A percentile compares a stretch with the other conserved stretches of the same genome.
Conservation (phyloP, 2,113 vertebrate genomes). For the Dipodomys spectabilis region DNA sequence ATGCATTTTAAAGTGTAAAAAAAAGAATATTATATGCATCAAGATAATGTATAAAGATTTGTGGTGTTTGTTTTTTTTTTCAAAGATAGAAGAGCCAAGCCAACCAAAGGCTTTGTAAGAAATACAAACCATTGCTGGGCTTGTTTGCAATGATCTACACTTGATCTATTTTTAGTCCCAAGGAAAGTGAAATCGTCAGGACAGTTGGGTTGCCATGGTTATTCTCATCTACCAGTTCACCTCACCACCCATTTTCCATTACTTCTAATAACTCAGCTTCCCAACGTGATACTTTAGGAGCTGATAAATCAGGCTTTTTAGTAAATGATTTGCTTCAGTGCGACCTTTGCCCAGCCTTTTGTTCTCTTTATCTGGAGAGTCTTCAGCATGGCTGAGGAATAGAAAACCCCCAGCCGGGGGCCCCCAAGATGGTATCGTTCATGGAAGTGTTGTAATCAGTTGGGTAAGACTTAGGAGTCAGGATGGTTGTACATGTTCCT, state of each 20-base stretch:
- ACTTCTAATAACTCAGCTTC: constrained; percentile 20
- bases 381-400: neutral
- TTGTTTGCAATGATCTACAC: neutral
- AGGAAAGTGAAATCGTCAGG: constrained; percentile 57
- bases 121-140: neutral
- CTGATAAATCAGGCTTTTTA: neutral
- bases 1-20: constrained; percentile 36
- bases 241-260: constrained; percentile 6
- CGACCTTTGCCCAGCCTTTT: neutral
- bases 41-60: neutral
- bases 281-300: neutral
- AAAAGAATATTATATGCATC: neutral
- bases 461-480: neutral
- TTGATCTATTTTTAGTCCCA: constrained; percentile 40
- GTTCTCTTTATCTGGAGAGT: neutral
- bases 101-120: neutral
- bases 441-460: neutral
- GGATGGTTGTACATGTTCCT: neutral
- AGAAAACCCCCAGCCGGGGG: neutral
- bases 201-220: constrained; percentile 44
- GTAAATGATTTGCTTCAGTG: neutral
- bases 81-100: neutral
- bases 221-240: neutral
- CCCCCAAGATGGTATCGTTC: neutral
- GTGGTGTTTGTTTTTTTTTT: neutral